Evolutionary conservation across 1,140 invertebrate species (phyloP).

Genomic region (Teleogryllus occipitalis): DNA sequence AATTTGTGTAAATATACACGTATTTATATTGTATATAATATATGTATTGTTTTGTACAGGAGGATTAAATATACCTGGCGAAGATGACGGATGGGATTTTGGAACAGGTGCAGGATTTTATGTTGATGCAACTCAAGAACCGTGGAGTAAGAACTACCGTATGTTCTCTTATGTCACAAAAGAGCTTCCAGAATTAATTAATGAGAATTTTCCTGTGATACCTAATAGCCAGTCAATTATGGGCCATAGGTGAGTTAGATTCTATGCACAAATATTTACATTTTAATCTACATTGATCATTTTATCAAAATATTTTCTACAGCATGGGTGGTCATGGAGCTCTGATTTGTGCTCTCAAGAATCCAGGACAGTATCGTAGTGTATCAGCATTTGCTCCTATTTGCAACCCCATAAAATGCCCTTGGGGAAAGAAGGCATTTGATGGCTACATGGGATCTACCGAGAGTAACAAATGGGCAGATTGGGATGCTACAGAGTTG

Average conservation of each 20-base stretch:
- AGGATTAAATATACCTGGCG: conserved; percentile 78
- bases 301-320: conserved; percentile 14
- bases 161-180: conserved; percentile 96
- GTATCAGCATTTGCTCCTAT: conserved; percentile 98
- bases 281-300: background rate
- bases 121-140: conserved; percentile 80
- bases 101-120: conserved; percentile 95
- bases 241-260: conserved; percentile 62
- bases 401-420: conserved; percentile 72
- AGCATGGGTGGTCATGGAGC: conserved; percentile 98
- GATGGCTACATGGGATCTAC: conserved; percentile 72
- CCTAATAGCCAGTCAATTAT: conserved; percentile 64
- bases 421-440: conserved; percentile 87
- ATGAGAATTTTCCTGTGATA: conserved; percentile 56
- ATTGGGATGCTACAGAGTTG: conserved; percentile 82
- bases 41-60: conserved; percentile 38
- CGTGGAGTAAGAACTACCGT: conserved; percentile 89
- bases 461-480: conserved; percentile 41
- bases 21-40: background rate
- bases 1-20: background rate
- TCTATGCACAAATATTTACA: background rate
- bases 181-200: conserved; percentile 76
- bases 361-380: conserved; percentile 79
- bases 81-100: conserved; percentile 88
- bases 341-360: conserved; percentile 82